Base-by-base conservation (phyloP, 2,888 invertebrate species). In the Drosophila incognita region DNA sequence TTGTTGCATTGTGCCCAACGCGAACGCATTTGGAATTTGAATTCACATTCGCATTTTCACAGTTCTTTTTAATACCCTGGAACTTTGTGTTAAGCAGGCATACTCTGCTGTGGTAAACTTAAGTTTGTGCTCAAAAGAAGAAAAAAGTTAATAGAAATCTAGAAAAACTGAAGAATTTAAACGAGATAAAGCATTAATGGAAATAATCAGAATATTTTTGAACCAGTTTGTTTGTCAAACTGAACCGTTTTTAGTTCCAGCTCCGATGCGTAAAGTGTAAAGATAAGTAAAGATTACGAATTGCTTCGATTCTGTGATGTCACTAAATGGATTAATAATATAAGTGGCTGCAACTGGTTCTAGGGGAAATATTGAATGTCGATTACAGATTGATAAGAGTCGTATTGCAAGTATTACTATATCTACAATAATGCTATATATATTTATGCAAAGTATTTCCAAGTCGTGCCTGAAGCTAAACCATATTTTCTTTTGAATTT, bases 21-120 rank as follows among this genome's bases (percentile, higher is more conserved):
- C 59, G 65, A 79, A 79, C 66, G 67, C 79, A 76, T 79, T 79
- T 80, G 72, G 64, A 81, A 81, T 84, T 84, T 69, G 59, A 68
- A 82, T 60, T 62, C 63, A 60, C 68, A 72, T 66, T 77, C 78
- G 67, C 61, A 67, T 68, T 65, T 70, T 56, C 65, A 51, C 63
- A 71, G 75, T 71, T 59, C 31, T 67, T 61, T 65, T 36, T 6
- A 6, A 72, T 78, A 71, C 67, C 58, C 79, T 66, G 7, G 7
- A 31, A 18, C 18, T 2, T 7, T 8, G 7, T n/a, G 29, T 11
- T 15, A 2, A 11, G 15, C 1, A 18, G 27, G 6, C 18, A 49
- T 7, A 3, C 21, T 21, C 7, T 24, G 46, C 1, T 42, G 5
- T 4, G 46, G 2, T 3, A 46, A 46, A 5, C 38, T 4, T 18